Evolutionary conservation across 2,888 invertebrate species (phyloP), one percentile per base, ranked within the genome.

Genomic region (Parapristionchus giblindavisi): DNA sequence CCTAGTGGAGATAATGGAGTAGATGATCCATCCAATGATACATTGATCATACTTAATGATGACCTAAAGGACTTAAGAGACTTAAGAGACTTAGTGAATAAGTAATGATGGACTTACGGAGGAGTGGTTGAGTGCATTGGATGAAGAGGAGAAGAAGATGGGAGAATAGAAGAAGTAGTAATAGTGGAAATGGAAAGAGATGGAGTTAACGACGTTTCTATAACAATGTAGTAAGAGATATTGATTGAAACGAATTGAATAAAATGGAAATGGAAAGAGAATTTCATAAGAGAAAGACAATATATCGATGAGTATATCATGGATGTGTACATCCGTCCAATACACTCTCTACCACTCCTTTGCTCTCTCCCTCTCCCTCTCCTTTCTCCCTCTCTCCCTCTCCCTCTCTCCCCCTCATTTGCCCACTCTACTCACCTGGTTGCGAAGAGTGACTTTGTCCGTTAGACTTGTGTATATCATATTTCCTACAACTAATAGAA

Each of bases 401-500:
- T 32, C 60, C 51, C 32, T 52, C 48, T 65, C 70, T 70, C 6
- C 32, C 74, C 21, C 51, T 66, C 52, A 63, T 21, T 63, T 11
- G 8, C 17, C 14, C 8, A n/a, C 60, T 36, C 3, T 17, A 32
- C 71, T 32, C 34, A 80, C 80, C 58, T 70, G 70, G 21, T 80
- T 63, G 24, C 75, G 38, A 14, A 77, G 51, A 0, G 40, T 60
- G 52, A 77, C 63, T 66, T 80, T 76, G 75, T 81, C 81, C 1
- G 81, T 82, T 17, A 85, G 74, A 63, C 81, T 82, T 6, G 81
- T 81, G 77, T 85, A 84, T 48, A 85, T 78, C 77, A 85, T 79
- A 75, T 85, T 85, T 34, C 81, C 84, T 27, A 86, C 85, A 11
- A 86, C 83, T 24, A 85, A 75, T 6, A 84, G 79, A 14, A 85